phyloP scores from a whole-genome alignment of 92 coral and sea anemone species.

The Epizoanthus illoricatus region DNA sequence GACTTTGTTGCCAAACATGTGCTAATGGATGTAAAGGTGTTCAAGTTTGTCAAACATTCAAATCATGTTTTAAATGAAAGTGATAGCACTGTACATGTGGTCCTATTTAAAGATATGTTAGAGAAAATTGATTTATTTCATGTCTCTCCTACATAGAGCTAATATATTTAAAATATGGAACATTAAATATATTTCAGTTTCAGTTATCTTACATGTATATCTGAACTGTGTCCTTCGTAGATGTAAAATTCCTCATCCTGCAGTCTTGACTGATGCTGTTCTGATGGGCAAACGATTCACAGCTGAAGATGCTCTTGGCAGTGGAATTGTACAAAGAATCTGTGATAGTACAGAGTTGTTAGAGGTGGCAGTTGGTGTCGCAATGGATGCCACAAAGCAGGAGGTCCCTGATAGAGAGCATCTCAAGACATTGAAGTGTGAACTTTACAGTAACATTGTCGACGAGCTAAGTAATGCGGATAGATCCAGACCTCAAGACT shows the following conservation, averaged over 20 bases:
- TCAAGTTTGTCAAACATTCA: too few relatives aligned
- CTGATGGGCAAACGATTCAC: slow-evolving; percentile 69
- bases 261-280: slow-evolving; percentile 54
- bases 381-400: slow-evolving; percentile 34
- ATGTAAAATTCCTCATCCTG: slow-evolving; percentile 56
- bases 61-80: too few relatives aligned
- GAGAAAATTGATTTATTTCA: not conserved
- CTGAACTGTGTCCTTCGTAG: slow-evolving; percentile 18
- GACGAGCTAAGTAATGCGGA: slow-evolving; percentile 11
- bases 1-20: too few relatives aligned
- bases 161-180: too few relatives aligned
- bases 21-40: too few relatives aligned
- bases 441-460: slow-evolving; percentile 42
- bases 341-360: slow-evolving; percentile 53
- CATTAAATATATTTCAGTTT: too few relatives aligned
- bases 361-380: slow-evolving; percentile 52
- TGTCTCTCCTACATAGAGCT: not conserved
- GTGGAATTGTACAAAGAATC: slow-evolving; percentile 65
- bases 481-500: not conserved
- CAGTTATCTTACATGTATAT: too few relatives aligned
- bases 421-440: slow-evolving; percentile 43
- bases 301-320: slow-evolving; percentile 65
- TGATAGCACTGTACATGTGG: too few relatives aligned
- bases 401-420: slow-evolving; percentile 47
- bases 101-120: too few relatives aligned